Base-by-base conservation (phyloP, 2,113 vertebrate genomes). In the Excalfactoria chinensis region DNA sequence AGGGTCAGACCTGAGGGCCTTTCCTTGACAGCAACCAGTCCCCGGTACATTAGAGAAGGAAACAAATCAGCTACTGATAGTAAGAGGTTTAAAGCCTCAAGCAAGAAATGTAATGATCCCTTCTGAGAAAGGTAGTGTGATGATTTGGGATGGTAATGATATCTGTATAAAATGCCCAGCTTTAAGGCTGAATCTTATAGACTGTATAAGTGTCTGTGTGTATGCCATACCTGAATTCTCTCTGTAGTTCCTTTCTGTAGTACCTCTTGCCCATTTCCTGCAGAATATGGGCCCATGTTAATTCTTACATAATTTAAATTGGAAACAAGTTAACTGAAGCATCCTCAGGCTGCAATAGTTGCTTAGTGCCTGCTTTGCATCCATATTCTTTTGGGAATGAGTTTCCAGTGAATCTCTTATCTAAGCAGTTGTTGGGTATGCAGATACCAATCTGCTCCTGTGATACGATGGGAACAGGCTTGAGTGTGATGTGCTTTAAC, bases 381-480 rank as follows among this genome's bases (percentile, higher is more conserved):
- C n/a, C 35, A 17, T 64, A 63, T 53, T 19, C 26, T 78, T 79
- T 78, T 64, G 55, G 67, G 59, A 84, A 56, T 5, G 43, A 15
- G 17, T 49, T 22, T 37, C 59, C 20, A 32, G 48, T 53, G 19
- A 77, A 69, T 77, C 22, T 92, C 73, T 95, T 94, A 95, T 63
- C 73, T 91, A 86, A 94, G 64, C 26, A 62, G 73, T 14, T 89
- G 48, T 76, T 55, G 53, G 82, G 48, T 91, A 37, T 86, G 79
- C 69, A 91, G 89, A 91, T 90, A 85, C 48, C 51, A 66, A 74
- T 87, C 90, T 93, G 66, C 41, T 93, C n/a, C 77, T 37, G 73
- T 2, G 2, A 17, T 74, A 46, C 41, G 77, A 86, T 88, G 40
- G 59, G 74, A 94, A 88, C 30, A 71, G 40, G 28, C 56, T 89